Conservation (phyloP, 2,113 vertebrate species). For the Sakesphorus luctuosus region DNA sequence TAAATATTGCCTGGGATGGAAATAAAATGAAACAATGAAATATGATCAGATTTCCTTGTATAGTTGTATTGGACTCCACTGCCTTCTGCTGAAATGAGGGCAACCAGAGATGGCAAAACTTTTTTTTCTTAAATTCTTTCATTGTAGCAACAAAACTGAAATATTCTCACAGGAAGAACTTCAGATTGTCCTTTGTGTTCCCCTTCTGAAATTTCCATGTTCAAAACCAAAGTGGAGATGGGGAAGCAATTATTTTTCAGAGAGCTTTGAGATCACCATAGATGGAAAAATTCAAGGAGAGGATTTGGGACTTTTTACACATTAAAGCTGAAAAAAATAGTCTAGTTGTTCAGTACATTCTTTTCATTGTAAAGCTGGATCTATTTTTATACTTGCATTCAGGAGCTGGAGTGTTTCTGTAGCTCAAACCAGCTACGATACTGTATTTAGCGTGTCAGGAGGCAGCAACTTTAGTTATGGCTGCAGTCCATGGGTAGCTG, state of each 20-base stretch:
- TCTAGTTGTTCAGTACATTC: neutral
- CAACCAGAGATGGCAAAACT: neutral
- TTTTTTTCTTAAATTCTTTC: neutral
- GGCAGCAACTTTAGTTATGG: neutral
- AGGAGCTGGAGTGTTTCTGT: neutral
- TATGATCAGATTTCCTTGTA: neutral
- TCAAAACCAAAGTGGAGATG: rapidly evolving
- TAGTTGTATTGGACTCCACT: neutral
- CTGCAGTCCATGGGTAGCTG: neutral
- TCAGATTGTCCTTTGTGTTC: neutral
- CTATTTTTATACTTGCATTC: neutral
- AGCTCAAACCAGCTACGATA: neutral
- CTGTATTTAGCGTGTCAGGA: neutral
- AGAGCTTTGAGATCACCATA: neutral
- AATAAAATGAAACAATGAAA: neutral
- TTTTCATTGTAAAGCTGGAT: neutral
- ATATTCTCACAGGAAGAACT: neutral
- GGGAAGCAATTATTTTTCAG: neutral
- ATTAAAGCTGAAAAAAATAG: neutral
- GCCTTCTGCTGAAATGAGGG: neutral
- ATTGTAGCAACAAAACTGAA: neutral
- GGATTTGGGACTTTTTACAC: neutral
- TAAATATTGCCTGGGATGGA: neutral
- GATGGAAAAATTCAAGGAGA: neutral
- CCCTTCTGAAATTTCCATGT: neutral